Evolutionary conservation across 2,888 invertebrate species (phyloP), one percentile per base, ranked within the genome.

Genomic region (Tortricodes alternella): DNA sequence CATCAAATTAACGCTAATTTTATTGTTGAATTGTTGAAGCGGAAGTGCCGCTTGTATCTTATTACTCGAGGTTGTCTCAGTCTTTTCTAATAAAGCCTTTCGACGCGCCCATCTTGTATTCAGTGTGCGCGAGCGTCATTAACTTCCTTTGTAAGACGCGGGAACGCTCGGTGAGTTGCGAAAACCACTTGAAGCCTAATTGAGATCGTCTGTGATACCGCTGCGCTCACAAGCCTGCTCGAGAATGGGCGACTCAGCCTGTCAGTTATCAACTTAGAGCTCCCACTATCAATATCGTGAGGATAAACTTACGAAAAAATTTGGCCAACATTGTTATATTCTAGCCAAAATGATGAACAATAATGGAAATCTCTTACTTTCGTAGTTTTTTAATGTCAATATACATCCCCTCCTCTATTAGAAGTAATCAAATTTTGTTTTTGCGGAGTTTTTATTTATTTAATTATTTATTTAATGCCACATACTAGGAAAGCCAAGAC

Each of bases 141-240:
- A 85, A 80, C 74, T 81, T 74, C 77, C 80, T 85, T 85, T 84
- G 81, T 84, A 72, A 62, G 68, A 59, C 62, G 67, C 65, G 72
- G 63, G 73, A 73, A 71, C 73, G 67, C 68, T 78, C 74, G 71
- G 72, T 76, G 80, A 82, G 78, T 78, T 79, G 79, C 76, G 74
- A 80, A 81, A 83, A 83, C 77, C 81, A 76, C 81, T 85, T 72
- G 76, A 78, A 72, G 75, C 71, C 78, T 80, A 80, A 84, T 87
- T 83, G 79, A 87, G 84, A 85, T 83, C 78, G 77, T 69, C 73
- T 71, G 66, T 64, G 75, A 80, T 74, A 73, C 68, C 65, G 61
- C 61, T 61, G 46, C 51, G 43, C 44, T 53, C 53, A 48, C 53
- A 58, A 29, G 46, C 48, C 48, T 57, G 62, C 63, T 71, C 61